A percentile compares a stretch with the other conserved stretches of the same genome.
Evolutionary conservation across 1,140 invertebrate species (phyloP).

Genomic region (Trichonephila clavipes): DNA sequence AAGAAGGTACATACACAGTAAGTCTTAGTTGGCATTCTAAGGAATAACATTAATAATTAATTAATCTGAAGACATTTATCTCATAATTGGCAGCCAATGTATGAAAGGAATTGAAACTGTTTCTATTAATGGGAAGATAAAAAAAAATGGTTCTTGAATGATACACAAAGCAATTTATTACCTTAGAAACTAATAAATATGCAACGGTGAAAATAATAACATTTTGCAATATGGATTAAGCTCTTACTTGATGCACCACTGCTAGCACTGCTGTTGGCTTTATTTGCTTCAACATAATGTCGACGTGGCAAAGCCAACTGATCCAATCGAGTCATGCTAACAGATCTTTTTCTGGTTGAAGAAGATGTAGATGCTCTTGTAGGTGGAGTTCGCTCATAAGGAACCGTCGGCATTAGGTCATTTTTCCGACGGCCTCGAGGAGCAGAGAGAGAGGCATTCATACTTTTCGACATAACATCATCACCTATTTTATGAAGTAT

Average conservation of each 20-base stretch:
- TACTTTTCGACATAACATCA: slow-evolving; percentile 70
- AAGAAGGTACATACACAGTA: no score
- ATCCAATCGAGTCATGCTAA: slow-evolving; percentile 94
- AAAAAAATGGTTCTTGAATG: no score
- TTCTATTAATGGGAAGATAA: no score
- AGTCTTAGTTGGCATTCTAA: no score
- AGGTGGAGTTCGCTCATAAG: slow-evolving; percentile 83
- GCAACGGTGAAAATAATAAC: no score
- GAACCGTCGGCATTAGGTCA: slow-evolving; percentile 93
- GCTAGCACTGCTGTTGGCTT: slow-evolving; percentile 68
- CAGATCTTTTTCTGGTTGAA: slow-evolving; percentile 84
- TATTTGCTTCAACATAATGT: slow-evolving; percentile 77
- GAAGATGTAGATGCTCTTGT: slow-evolving; percentile 79
- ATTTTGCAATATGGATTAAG: not conserved
- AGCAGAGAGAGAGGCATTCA: slow-evolving; percentile 82
- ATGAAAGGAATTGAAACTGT: no score
- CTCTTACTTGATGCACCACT: slow-evolving; percentile 65
- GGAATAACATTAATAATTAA: no score
- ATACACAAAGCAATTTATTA: no score
- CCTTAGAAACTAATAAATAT: no score
- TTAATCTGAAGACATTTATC: no score
- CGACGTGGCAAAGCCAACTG: slow-evolving; percentile 88
- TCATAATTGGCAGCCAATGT: no score
- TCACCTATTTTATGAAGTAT: not conserved
- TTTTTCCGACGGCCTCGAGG: slow-evolving; percentile 86